Percentiles rank a stretch among this genome's conserved stretches.
These are phyloP conservation scores for Tenodera sinensis DNA, from an alignment of 2,888 invertebrate genomes.

Conservation along the genomic window DNA sequence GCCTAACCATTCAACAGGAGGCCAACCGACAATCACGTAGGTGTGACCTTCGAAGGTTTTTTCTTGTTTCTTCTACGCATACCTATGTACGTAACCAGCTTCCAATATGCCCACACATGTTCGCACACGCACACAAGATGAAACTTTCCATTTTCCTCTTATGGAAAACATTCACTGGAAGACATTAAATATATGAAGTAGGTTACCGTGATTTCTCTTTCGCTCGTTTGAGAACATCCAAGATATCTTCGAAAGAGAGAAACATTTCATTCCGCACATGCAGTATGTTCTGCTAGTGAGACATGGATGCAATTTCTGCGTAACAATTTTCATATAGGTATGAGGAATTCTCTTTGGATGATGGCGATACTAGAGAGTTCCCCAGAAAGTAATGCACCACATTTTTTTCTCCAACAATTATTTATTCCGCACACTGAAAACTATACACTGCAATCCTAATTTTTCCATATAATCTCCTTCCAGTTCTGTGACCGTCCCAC, in stretches of 20 bases:
- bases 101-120: background rate
- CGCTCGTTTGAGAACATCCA: background rate
- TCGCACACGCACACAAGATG: background rate
- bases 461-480: too few relatives aligned
- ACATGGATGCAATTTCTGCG: too few relatives aligned
- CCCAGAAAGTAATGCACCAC: too few relatives aligned
- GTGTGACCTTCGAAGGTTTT: background rate
- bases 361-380: too few relatives aligned
- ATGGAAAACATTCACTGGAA: background rate
- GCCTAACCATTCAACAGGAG: background rate
- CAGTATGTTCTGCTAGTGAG: too few relatives aligned
- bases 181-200: background rate
- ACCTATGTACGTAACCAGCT: background rate
- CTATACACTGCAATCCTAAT: too few relatives aligned
- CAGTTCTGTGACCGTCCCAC: too few relatives aligned
- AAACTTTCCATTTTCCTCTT: conserved; percentile 9
- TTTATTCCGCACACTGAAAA: too few relatives aligned
- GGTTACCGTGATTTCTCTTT: background rate
- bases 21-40: background rate
- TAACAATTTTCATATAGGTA: too few relatives aligned
- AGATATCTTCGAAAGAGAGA: background rate
- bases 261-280: too few relatives aligned
- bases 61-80: background rate
- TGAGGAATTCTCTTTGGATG: too few relatives aligned
- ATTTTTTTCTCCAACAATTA: too few relatives aligned